Evolutionary conservation across 1,140 invertebrate species (phyloP).

Genomic region (Orchesella cincta): DNA sequence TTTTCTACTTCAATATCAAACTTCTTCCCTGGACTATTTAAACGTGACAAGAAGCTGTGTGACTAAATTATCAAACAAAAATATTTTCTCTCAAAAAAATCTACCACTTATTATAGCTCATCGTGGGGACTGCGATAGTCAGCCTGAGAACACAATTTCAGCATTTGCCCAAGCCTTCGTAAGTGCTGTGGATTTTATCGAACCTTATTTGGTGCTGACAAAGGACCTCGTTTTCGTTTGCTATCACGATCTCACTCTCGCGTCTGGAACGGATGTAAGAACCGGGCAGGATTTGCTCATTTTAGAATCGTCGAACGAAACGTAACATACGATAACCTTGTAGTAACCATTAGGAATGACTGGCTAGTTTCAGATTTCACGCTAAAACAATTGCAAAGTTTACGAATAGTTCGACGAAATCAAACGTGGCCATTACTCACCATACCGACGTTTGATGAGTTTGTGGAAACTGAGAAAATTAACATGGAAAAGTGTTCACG

Average conservation of each 20-base stretch:
- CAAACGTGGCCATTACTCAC: constrained; percentile 28
- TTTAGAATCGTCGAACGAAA: constrained; percentile 18
- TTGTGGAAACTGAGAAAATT: constrained; percentile 45
- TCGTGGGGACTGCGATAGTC: constrained; percentile 49
- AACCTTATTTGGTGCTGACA: constrained; percentile 51
- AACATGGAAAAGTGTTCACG: constrained; percentile 35
- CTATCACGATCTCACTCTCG: constrained; percentile 50
- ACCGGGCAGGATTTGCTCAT: constrained; percentile 25
- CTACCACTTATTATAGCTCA: constrained; percentile 49
- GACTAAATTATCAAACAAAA: too few relatives aligned
- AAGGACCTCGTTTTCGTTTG: constrained; percentile 51
- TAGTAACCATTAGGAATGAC: constrained; percentile 40
- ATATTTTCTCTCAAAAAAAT: too few relatives aligned
- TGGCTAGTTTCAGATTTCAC: constrained; percentile 51
- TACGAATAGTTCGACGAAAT: constrained; percentile 32
- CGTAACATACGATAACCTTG: constrained; percentile 26
- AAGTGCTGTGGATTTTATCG: constrained; percentile 50
- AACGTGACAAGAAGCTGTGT: too few relatives aligned
- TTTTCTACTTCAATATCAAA: too few relatives aligned
- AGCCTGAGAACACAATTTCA: constrained; percentile 51
- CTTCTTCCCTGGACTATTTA: too few relatives aligned
- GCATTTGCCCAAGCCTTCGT: constrained; percentile 49
- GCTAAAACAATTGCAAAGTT: constrained; percentile 34
- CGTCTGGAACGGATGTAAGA: constrained; percentile 46
- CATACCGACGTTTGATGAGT: constrained; percentile 49